Evolutionary conservation across 92 coral and sea anemone species (phyloP), one percentile per base, ranked within the genome.

Genomic region (Umimayanthus chanpuru): DNA sequence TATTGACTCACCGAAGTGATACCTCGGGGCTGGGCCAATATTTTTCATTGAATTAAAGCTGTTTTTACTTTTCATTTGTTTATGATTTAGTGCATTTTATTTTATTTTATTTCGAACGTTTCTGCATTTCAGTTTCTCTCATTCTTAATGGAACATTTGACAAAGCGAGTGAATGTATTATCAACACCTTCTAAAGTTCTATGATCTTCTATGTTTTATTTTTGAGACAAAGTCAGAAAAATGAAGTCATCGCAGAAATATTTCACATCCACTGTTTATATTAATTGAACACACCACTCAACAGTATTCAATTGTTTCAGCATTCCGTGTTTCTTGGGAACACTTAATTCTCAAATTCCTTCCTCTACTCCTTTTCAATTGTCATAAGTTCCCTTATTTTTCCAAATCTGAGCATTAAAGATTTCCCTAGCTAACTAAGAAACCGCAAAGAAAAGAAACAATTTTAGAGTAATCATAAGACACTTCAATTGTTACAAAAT

Each of bases 371-470:
- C 73, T 11, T 32, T 71, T 25, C 12, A 47, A 47, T 9, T 47
- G 9, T 32, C 0, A 73, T 32, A 40, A 10, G 20, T 36, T 73
- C 23, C 77, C 20, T 11, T 73, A 11, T 53, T 53, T 18, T 4
- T 53, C 77, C 9, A 15, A 32, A 73, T 9, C 43, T 43, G 77
- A 36, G 32, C 12, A 50, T 50, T 12, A 50, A 50, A 73, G 41
- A 30, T 15, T 73, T 12, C 44, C 36, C 18, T 32, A 32, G 23
- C 9, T 21, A 74, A 39, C 39, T 75, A 44, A 75, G 21, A 38
- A 75, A 75, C 79, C 79, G 79, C 79, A 75, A 38, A 10, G 50
- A 74, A 74, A 38, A 75, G 23, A 74, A 38, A 25, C n/a, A 75
- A 75, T 75, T 75, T 38, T 23, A 26, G 68, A 61, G 68, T 61